A percentile compares a stretch with the other conserved stretches of the same genome.
Conservation (phyloP, 2,888 invertebrate species). For the Pycnomerus fuliginosus region DNA sequence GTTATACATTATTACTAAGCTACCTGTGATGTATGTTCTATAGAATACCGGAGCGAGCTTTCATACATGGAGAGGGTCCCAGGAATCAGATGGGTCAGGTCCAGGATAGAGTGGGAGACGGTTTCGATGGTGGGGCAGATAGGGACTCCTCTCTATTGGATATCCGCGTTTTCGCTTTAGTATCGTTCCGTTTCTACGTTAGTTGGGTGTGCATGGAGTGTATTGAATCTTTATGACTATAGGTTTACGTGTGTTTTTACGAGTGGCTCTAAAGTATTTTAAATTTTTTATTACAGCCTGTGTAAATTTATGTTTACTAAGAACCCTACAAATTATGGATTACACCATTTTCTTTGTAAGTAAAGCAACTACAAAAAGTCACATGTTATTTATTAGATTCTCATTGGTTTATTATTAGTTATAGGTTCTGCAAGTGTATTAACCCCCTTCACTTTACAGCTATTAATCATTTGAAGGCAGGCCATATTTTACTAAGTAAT, state of each 20-base stretch:
- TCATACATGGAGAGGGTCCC: constrained; percentile 14
- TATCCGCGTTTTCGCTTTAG: constrained; percentile 30
- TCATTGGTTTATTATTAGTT: too few relatives aligned
- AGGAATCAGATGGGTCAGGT: constrained; percentile 31
- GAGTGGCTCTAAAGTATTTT: constrained; percentile 17
- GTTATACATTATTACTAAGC: constrained; percentile 24
- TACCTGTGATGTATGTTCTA: constrained; percentile 15
- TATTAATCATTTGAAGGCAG: too few relatives aligned
- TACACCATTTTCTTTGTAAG: constrained; percentile 17
- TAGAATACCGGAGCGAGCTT: constrained; percentile 14
- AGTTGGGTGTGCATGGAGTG: constrained; percentile 10
- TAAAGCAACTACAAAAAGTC: too few relatives aligned
- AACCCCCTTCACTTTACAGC: too few relatives aligned
- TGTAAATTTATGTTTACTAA: constrained; percentile 12
- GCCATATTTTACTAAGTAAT: too few relatives aligned
- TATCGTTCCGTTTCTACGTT: constrained; percentile 26
- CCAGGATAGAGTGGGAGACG: constrained; percentile 27
- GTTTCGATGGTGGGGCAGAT: constrained; percentile 24
- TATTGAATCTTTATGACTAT: constrained; percentile 22
- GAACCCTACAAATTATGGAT: constrained; percentile 9
- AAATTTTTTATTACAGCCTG: constrained; percentile 11
- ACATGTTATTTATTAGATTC: too few relatives aligned
- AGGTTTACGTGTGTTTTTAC: constrained; percentile 22
- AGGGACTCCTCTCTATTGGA: constrained; percentile 32
- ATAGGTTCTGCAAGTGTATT: too few relatives aligned